phyloP scores from a whole-genome alignment of 2,797 vertebrate genomes.

The Eulemur mongoz region DNA sequence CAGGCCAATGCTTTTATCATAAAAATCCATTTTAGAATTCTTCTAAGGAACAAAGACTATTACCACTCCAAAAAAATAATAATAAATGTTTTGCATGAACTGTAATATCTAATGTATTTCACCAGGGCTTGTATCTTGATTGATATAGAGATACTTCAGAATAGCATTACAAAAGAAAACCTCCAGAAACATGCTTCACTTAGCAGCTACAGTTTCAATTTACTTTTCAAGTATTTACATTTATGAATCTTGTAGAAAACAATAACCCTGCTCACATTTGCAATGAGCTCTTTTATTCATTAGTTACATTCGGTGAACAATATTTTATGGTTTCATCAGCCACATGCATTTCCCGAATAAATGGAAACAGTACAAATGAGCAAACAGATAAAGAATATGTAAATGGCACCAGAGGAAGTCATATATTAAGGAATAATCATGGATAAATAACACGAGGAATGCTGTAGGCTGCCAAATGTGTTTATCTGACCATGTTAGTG shows the following conservation, averaged over 20 bases:
- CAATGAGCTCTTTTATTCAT: constrained; percentile 70
- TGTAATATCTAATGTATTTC: constrained; percentile 76
- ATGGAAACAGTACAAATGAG: constrained; percentile 67
- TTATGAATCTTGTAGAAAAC: constrained; percentile 79
- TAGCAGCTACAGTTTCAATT: constrained; percentile 70
- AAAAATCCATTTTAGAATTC: constrained; percentile 74
- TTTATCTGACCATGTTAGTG: constrained; percentile 40
- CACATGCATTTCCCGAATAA: constrained; percentile 61
- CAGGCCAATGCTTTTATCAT: constrained; percentile 72
- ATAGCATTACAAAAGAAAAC: constrained; percentile 42
- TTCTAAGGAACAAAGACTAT: constrained; percentile 74
- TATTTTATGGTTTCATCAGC: constrained; percentile 75
- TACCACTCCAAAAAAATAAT: constrained; percentile 42
- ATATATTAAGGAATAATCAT: constrained; percentile 71
- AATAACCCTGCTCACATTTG: constrained; percentile 67
- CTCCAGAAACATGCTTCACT: constrained; percentile 70
- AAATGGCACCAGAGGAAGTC: constrained; percentile 67
- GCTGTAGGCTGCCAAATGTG: background rate
- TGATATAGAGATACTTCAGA: constrained; percentile 58
- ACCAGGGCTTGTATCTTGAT: background rate
- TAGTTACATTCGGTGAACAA: constrained; percentile 52
- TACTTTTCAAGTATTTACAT: constrained; percentile 75
- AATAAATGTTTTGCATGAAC: constrained; percentile 72
- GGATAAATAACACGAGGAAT: constrained; percentile 52
- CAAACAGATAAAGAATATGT: constrained; percentile 69